phyloP scores from a whole-genome alignment of 2,797 vertebrate genomes.

The Rhyacichthys aspro region DNA sequence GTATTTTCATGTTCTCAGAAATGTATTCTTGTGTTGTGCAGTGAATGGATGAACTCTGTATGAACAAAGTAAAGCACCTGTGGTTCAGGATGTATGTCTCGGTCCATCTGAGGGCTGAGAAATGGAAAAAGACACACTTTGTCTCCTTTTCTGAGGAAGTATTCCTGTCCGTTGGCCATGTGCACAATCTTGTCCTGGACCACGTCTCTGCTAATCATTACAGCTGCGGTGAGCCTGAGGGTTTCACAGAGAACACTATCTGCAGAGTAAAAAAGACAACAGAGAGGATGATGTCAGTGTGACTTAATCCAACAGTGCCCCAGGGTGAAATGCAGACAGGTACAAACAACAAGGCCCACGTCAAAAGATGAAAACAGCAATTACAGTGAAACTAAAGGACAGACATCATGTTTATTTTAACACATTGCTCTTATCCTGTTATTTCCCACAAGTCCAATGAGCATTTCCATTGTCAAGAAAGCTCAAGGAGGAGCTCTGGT shows the following conservation, averaged over 20 bases:
- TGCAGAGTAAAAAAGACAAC: conserved; percentile 47
- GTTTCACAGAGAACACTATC: conserved; percentile 83
- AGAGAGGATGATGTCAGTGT: conserved; percentile 38
- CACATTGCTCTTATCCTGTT: conserved; percentile 8
- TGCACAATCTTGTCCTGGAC: conserved; percentile 77
- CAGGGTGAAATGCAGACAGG: conserved; percentile 16
- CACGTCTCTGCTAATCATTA: conserved; percentile 87
- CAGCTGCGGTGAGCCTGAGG: conserved; percentile 86
- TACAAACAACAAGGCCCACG: conserved; percentile 37
- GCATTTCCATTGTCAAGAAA: conserved; percentile 2
- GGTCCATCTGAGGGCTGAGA: conserved; percentile 90
- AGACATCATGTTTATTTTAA: conserved; percentile 14
- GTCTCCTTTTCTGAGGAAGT: conserved; percentile 84
- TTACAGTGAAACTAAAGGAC: conserved; percentile 35
- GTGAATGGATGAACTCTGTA: not conserved
- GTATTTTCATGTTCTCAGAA: not conserved
- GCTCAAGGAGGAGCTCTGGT: conserved; percentile 18
- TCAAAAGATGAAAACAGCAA: conserved; percentile 29
- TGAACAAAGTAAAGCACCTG: conserved; percentile 75
- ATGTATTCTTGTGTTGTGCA: not conserved
- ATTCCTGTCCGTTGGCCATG: conserved; percentile 79
- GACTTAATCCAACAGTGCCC: conserved; percentile 37
- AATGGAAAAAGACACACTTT: conserved; percentile 88
- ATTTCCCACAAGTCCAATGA: conserved; percentile 31
- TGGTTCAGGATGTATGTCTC: conserved; percentile 85